These are phyloP conservation scores for Onychorhynchus coronatus DNA, from an alignment of 2,113 vertebrate genomes.

Conservation along the genomic window DNA sequence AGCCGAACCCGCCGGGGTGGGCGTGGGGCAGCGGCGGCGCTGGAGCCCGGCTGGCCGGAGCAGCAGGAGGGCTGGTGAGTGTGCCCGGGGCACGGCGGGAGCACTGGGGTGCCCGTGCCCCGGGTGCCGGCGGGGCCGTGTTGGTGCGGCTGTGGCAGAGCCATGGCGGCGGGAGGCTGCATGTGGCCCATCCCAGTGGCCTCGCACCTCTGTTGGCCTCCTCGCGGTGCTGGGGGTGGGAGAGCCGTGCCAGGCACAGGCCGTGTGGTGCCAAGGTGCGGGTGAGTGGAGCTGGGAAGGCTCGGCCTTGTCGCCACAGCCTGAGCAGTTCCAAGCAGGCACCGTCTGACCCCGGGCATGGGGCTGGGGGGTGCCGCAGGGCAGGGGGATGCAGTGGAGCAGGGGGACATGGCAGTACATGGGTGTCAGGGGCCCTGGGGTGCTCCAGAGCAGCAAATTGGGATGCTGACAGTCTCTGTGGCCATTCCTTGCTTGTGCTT, in stretches of 20 bases:
- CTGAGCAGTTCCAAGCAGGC: background rate
- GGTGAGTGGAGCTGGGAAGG: background rate
- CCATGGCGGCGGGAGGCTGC: background rate
- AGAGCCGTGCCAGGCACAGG: background rate
- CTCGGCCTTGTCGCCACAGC: background rate
- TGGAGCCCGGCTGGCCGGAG: background rate
- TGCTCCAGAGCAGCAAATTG: rapidly evolving
- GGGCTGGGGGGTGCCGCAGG: background rate
- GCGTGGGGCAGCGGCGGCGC: rapidly evolving
- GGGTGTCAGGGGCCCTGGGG: background rate
- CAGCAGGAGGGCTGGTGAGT: background rate
- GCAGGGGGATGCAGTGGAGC: background rate
- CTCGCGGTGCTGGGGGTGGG: background rate
- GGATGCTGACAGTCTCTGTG: background rate
- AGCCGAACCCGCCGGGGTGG: rapidly evolving
- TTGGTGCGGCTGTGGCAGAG: rapidly evolving
- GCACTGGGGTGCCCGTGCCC: background rate
- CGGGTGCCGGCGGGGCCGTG: rapidly evolving
- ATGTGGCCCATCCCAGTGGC: background rate
- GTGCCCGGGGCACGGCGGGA: rapidly evolving
- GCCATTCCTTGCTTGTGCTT: rapidly evolving
- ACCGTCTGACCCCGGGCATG: rapidly evolving
- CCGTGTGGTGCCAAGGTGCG: rapidly evolving
- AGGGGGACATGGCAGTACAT: rapidly evolving
- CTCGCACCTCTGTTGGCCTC: background rate